Conservation (phyloP, 2,797 vertebrate genomes). For the Furcifer pardalis region DNA sequence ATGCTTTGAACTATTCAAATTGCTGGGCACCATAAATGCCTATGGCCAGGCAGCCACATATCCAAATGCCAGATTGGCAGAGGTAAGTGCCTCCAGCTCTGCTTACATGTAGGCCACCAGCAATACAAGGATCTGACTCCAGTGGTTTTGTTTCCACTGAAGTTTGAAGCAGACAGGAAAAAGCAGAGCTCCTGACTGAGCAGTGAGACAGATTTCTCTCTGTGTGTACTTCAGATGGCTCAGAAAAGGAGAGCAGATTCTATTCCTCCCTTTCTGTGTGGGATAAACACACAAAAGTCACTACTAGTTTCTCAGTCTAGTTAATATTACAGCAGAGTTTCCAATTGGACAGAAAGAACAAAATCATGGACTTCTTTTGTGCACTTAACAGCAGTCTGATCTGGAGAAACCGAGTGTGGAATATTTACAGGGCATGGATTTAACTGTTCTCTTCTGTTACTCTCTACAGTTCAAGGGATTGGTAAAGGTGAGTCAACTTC, state of each 20-base stretch:
- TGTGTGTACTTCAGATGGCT: not conserved
- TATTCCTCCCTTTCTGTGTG: not conserved
- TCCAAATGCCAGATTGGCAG: not conserved
- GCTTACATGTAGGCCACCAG: not conserved
- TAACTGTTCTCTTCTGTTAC: not conserved
- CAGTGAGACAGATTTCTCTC: not conserved
- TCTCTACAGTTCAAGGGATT: not conserved
- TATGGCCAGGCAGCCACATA: not conserved
- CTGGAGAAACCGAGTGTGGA: not conserved
- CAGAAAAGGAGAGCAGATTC: not conserved
- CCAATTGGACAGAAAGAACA: not conserved
- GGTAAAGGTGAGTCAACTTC: not conserved
- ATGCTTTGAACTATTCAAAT: not conserved
- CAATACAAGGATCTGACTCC: too few relatives aligned
- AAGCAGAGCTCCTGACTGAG: too few relatives aligned
- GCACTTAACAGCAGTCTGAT: not conserved
- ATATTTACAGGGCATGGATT: not conserved
- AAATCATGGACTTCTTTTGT: not conserved
- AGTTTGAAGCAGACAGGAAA: not conserved
- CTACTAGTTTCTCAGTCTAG: not conserved
- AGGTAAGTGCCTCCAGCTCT: not conserved
- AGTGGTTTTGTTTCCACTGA: not conserved
- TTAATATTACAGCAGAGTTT: not conserved
- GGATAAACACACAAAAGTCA: not conserved
- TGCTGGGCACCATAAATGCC: not conserved